These are phyloP conservation scores for Mionectes macconnelli DNA, from an alignment of 2,113 vertebrate genomes.

Conservation along the genomic window DNA sequence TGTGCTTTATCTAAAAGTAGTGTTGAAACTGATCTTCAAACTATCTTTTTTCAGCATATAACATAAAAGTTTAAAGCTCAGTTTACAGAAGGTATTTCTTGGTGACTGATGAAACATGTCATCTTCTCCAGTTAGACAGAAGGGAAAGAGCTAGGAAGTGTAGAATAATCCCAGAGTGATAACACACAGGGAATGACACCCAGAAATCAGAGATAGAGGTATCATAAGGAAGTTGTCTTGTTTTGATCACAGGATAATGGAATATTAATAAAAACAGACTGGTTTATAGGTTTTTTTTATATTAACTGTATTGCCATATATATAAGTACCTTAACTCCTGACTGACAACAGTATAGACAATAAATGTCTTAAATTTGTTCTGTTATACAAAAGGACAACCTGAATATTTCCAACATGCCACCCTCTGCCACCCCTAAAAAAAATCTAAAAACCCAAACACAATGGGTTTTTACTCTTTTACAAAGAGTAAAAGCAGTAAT, in stretches of 20 bases:
- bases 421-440: rapidly evolving
- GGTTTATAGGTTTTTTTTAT: not conserved
- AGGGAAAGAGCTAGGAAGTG: not conserved
- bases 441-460: not conserved
- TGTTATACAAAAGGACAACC: not conserved
- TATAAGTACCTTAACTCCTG: not conserved
- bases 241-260: not conserved
- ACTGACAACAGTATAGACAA: not conserved
- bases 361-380: not conserved
- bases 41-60: not conserved
- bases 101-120: not conserved
- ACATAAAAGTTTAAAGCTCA: not conserved
- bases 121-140: not conserved
- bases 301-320: not conserved
- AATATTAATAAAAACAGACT: not conserved
- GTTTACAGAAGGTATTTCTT: not conserved
- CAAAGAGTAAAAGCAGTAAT: not conserved
- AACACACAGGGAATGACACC: not conserved
- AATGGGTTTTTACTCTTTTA: too few species aligned
- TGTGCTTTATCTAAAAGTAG: not conserved
- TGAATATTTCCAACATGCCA: not conserved
- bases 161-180: not conserved
- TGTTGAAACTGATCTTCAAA: not conserved
- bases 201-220: not conserved
- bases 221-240: not conserved